Percentiles rank a stretch among this genome's conserved stretches.
Conservation (phyloP, 2,888 invertebrate genomes). For the Marronus borbonicus region DNA sequence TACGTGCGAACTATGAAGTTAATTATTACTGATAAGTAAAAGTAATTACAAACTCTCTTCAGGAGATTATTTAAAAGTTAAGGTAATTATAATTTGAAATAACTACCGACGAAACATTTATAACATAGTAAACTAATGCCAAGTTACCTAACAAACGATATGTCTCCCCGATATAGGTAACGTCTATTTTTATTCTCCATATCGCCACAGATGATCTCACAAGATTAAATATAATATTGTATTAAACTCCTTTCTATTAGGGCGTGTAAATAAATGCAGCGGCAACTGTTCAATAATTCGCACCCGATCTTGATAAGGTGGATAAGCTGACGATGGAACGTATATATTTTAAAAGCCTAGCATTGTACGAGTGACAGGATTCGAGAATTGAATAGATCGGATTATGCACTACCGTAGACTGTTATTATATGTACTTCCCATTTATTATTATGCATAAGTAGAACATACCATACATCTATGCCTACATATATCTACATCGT, state of each 20-base stretch:
- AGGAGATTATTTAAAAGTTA: neutral
- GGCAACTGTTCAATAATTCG: slow-evolving; percentile 45
- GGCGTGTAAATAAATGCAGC: slow-evolving; percentile 45
- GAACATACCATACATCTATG: slow-evolving; percentile 22
- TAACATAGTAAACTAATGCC: slow-evolving; percentile 12
- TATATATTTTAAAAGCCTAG: slow-evolving; percentile 42
- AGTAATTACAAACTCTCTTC: slow-evolving; percentile 20
- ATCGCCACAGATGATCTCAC: slow-evolving; percentile 25
- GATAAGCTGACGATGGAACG: slow-evolving; percentile 43
- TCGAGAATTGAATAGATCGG: slow-evolving; percentile 41
- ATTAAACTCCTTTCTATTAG: slow-evolving; percentile 47
- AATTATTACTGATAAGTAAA: neutral
- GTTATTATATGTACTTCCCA: slow-evolving; percentile 39
- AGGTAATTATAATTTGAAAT: slow-evolving; percentile 34
- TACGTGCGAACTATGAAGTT: neutral
- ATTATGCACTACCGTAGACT: slow-evolving; percentile 35
- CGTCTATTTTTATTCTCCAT: slow-evolving; percentile 21
- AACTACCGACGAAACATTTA: slow-evolving; percentile 11
- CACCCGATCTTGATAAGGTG: slow-evolving; percentile 45
- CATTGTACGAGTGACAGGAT: slow-evolving; percentile 39
- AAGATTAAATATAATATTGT: slow-evolving; percentile 37
- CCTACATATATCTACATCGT: neutral
- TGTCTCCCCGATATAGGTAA: slow-evolving; percentile 2
- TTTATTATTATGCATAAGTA: slow-evolving; percentile 40
- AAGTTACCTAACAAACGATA: slow-evolving; percentile 21